A percentile compares a stretch with the other conserved stretches of the same genome.
These are phyloP conservation scores for Hyperoodon ampullatus DNA, from an alignment of 2,113 vertebrate genomes.

Conservation along the genomic window DNA sequence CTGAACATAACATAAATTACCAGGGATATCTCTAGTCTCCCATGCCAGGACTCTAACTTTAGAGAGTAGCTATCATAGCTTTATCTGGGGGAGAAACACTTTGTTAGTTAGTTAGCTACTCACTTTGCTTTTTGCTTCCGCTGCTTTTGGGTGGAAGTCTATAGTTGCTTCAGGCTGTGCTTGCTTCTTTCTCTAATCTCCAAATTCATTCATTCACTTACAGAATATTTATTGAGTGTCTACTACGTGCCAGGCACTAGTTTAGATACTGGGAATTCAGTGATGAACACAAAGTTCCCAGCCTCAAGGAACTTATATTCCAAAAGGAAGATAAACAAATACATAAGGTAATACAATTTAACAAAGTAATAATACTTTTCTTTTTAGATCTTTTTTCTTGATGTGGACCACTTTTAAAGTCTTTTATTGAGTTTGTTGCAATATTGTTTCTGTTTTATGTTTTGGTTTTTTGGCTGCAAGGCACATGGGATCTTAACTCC, in stretches of 20 bases:
- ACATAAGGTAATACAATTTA: neutral
- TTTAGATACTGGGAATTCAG: neutral
- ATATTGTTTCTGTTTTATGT: too few species aligned
- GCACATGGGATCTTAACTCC: too few species aligned
- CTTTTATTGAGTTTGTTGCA: too few species aligned
- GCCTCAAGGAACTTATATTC: neutral
- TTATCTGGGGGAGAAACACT: neutral
- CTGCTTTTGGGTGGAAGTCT: neutral
- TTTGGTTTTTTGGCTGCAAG: too few species aligned
- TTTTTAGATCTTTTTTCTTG: too few species aligned
- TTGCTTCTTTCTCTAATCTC: slow-evolving; percentile 25
- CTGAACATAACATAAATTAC: neutral
- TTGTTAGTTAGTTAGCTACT: neutral
- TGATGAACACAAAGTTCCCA: neutral
- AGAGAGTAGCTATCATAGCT: neutral
- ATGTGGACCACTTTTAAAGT: too few species aligned
- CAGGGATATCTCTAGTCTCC: neutral
- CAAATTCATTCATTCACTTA: slow-evolving; percentile 30
- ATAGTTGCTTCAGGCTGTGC: neutral
- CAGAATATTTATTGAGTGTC: neutral
- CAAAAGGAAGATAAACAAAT: neutral
- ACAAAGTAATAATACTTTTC: neutral
- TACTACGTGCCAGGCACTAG: neutral
- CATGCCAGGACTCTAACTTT: neutral
- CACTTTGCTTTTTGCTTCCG: slow-evolving; percentile 9